These are phyloP conservation scores for Anguilla pacifica DNA, from an alignment of 2,797 vertebrate genomes.

Conservation along the genomic window DNA sequence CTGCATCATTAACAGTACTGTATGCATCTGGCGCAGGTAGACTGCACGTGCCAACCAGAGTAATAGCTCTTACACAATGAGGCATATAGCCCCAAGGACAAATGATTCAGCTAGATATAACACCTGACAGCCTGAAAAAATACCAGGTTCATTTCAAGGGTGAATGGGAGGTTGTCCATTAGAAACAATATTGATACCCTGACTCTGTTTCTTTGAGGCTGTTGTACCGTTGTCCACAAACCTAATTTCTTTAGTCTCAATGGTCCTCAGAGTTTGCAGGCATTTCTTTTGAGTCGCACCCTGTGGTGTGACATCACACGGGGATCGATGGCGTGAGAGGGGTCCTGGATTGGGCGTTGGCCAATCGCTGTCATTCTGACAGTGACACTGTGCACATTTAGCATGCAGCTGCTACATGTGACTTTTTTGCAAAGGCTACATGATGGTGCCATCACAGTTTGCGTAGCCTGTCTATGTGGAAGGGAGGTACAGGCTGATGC, in stretches of 20 bases:
- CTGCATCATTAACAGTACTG: no score
- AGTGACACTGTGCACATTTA: not conserved
- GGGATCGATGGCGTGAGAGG: not conserved
- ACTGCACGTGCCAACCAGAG: conserved; percentile 13
- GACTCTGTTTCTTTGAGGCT: not conserved
- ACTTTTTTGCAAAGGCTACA: not conserved
- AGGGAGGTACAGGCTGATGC: not conserved
- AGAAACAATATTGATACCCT: not conserved
- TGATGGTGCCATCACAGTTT: not conserved
- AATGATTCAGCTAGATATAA: not conserved
- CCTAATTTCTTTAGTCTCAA: not conserved
- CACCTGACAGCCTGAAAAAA: not conserved
- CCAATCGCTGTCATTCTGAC: not conserved
- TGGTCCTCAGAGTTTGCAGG: not conserved
- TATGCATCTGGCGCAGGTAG: no score
- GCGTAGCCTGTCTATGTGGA: not conserved
- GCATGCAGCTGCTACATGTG: not conserved
- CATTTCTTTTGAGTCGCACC: not conserved
- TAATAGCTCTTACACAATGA: not conserved
- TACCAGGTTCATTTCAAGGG: not conserved
- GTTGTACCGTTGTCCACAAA: not conserved
- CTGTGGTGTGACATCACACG: not conserved
- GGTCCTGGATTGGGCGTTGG: not conserved
- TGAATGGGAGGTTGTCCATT: no score
- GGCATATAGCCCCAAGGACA: not conserved